phyloP scores from a whole-genome alignment of 2,888 invertebrate genomes.

The Seladonia tumulorum region DNA sequence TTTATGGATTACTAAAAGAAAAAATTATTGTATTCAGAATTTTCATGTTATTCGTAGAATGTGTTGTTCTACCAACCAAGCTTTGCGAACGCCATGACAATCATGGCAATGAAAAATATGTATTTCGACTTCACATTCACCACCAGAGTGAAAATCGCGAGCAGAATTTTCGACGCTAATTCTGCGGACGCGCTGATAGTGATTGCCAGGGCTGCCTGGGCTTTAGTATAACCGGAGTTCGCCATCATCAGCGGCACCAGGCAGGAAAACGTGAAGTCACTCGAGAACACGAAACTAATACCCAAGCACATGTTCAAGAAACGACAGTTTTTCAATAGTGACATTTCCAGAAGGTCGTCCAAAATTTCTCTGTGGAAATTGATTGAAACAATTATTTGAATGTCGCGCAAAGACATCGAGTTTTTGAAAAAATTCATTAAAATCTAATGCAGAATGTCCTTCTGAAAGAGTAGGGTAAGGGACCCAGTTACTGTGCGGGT shows the following conservation, averaged over 20 bases:
- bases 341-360: constrained; percentile 78
- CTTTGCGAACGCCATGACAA: constrained; percentile 88
- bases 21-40: neutral
- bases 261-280: constrained; percentile 90
- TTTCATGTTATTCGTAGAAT: neutral
- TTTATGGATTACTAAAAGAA: neutral
- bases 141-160: constrained; percentile 88
- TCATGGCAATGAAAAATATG: constrained; percentile 88
- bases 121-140: constrained; percentile 87
- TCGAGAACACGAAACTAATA: constrained; percentile 88
- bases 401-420: neutral
- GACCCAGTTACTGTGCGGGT: too few species aligned
- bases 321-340: constrained; percentile 77
- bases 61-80: constrained; percentile 85
- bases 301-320: constrained; percentile 89
- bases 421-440: neutral
- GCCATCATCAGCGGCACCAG: constrained; percentile 88
- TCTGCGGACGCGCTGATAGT: constrained; percentile 90
- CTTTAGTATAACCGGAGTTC: constrained; percentile 86
- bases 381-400: neutral
- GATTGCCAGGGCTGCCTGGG: constrained; percentile 88
- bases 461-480: neutral
- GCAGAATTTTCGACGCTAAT: constrained; percentile 87
- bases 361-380: constrained; percentile 59
- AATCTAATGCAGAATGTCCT: neutral